Evolutionary conservation across 2,888 invertebrate species (phyloP), one percentile per base, ranked within the genome.

Genomic region (Clusia tigrina): DNA sequence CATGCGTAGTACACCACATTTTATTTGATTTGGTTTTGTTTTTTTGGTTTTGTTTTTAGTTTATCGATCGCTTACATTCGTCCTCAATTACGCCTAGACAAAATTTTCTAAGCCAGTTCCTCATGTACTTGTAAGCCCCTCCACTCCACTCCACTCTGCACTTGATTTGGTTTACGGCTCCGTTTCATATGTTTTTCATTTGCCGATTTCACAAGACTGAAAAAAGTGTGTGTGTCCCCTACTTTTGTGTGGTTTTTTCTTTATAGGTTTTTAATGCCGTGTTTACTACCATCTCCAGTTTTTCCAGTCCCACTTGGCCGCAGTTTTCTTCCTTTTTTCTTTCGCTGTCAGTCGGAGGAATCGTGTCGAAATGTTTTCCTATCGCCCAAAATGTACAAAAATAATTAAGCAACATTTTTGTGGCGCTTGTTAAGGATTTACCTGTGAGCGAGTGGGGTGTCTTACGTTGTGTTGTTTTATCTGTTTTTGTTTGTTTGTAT

Each of bases 51-150:
- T 32, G 32, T 67, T n/a, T 63, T 60, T 65, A 66, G 68, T 73
- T 77, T 75, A 75, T 75, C 77, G 75, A 75, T 77, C 73, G 76
- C 69, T 75, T 70, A 72, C 74, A 74, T 48, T 56, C 68, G 77
- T 75, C 77, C 75, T 77, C 75, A 76, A 74, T 60, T 60, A 60
- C 60, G 60, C 54, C 60, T 42, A 60, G 54, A 24, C 54, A 9
- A 23, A 17, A 15, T 24, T 20, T 17, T 22, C 23, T 15, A 23
- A 53, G 53, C 53, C 24, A 53, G 53, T 53, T 53, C 53, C 22
- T 24, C 53, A 3, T 3, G 23, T 53, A 23, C 53, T n/a, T n/a
- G n/a, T n/a, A n/a, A n/a, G n/a, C n/a, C n/a, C n/a, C n/a, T n/a
- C n/a, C n/a, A n/a, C n/a, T n/a, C n/a, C n/a, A n/a, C n/a, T n/a